Conservation (phyloP, 2,113 vertebrate species). For the Dasyurus viverrinus region DNA sequence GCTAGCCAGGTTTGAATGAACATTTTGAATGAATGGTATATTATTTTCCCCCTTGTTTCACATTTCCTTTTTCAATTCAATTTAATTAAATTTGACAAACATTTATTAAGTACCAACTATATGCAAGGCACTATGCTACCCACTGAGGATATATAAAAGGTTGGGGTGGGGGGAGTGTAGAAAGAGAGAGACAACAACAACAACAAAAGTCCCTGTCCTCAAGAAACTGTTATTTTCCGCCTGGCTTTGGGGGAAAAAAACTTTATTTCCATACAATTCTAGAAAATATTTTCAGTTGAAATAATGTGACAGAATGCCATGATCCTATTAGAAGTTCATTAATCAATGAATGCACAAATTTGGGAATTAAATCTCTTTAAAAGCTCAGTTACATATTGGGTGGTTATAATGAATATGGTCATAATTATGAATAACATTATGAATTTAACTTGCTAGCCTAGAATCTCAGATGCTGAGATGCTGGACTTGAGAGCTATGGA, state of each 20-base stretch:
- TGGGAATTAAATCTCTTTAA: background rate
- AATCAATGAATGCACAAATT: background rate
- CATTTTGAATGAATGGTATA: slow-evolving; percentile 21
- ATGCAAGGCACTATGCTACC: background rate
- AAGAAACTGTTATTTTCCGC: slow-evolving; percentile 5
- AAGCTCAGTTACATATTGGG: background rate
- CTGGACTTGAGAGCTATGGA: background rate
- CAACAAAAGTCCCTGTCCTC: background rate
- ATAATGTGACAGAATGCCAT: background rate
- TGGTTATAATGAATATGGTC: background rate
- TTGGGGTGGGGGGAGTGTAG: background rate
- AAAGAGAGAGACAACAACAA: background rate
- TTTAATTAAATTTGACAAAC: background rate
- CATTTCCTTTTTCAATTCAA: background rate
- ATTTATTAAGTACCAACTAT: background rate
- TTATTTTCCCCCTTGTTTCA: slow-evolving; percentile 19
- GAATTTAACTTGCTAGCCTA: background rate
- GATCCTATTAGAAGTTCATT: background rate
- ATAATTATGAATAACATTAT: slow-evolving; percentile 25
- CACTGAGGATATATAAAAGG: background rate
- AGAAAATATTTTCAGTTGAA: background rate
- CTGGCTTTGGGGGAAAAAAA: background rate
- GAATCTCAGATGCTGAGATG: background rate
- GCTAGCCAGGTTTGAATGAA: slow-evolving; percentile 8
- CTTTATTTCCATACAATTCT: slow-evolving; percentile 27